Conservation (phyloP, 2,113 vertebrate species). For the Vidua chalybeata region DNA sequence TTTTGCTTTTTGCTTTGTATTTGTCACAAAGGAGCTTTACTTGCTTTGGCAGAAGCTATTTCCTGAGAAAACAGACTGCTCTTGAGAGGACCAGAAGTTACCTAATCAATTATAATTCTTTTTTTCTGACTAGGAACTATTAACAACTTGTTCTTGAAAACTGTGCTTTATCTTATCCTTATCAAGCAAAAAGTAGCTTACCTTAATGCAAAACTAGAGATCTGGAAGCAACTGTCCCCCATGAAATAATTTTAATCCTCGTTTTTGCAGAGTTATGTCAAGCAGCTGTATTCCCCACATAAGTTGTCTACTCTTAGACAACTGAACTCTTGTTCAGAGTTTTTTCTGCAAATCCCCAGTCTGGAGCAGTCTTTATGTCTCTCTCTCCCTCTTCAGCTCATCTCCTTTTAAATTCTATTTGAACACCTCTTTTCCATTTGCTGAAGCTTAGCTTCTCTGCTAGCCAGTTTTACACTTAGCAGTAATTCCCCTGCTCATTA, state of each 20-base stretch:
- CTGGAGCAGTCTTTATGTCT: neutral
- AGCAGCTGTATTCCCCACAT: slow-evolving; percentile 20
- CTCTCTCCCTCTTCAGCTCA: neutral
- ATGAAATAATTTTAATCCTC: neutral
- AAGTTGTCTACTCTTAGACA: neutral
- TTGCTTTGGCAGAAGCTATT: neutral
- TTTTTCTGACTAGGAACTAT: neutral
- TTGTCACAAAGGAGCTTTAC: neutral
- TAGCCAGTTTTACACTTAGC: neutral
- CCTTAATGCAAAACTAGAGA: neutral
- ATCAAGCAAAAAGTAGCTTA: neutral
- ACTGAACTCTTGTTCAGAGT: neutral
- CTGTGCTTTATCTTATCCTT: neutral
- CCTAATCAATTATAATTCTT: neutral
- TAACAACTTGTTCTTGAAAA: neutral
- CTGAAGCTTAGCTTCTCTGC: neutral
- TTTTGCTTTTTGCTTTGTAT: neutral
- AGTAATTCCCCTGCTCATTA: neutral
- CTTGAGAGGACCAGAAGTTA: neutral
- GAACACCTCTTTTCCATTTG: slow-evolving; percentile 14
- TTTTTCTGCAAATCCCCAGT: slow-evolving; percentile 4
- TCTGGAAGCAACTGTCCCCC: neutral
- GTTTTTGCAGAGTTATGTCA: neutral
- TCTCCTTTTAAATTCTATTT: slow-evolving; percentile 19
- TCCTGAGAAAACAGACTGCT: neutral